phyloP scores from a whole-genome alignment of 2,113 vertebrate genomes.

The Athene cunicularia region DNA sequence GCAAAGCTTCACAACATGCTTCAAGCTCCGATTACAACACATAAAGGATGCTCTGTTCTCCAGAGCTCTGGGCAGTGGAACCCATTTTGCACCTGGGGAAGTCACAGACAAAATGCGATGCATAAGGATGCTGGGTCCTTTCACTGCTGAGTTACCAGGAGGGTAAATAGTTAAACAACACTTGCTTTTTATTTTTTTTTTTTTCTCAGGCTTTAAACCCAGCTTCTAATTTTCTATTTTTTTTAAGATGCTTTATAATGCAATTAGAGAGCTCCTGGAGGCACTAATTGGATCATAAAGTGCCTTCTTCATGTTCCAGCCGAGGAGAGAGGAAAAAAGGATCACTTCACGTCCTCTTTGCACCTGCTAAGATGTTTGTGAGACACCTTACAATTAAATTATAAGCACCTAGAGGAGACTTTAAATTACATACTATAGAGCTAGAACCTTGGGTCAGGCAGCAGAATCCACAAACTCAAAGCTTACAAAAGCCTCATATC shows the following conservation, averaged over 20 bases:
- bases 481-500: background rate
- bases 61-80: background rate
- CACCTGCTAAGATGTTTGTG: constrained; percentile 61
- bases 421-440: constrained; percentile 36
- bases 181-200: background rate
- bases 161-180: constrained; percentile 7
- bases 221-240: constrained; percentile 13
- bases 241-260: constrained; percentile 56
- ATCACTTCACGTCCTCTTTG: constrained; percentile 41
- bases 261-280: constrained; percentile 66
- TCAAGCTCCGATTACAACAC: background rate
- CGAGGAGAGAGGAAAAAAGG: constrained; percentile 50
- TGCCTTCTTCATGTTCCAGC: constrained; percentile 62
- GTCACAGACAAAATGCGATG: background rate
- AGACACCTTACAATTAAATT: constrained; percentile 61
- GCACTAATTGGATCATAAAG: constrained; percentile 71
- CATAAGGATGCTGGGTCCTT: background rate
- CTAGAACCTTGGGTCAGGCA: constrained; percentile 24
- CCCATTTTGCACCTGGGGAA: background rate
- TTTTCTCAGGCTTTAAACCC: background rate
- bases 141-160: background rate
- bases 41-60: background rate
- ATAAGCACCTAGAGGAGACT: constrained; percentile 48
- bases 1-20: background rate
- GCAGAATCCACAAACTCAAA: background rate